A percentile compares a stretch with the other conserved stretches of the same genome.
Conservation (phyloP, 2,888 invertebrate genomes). For the Notocelia uddmanniana region DNA sequence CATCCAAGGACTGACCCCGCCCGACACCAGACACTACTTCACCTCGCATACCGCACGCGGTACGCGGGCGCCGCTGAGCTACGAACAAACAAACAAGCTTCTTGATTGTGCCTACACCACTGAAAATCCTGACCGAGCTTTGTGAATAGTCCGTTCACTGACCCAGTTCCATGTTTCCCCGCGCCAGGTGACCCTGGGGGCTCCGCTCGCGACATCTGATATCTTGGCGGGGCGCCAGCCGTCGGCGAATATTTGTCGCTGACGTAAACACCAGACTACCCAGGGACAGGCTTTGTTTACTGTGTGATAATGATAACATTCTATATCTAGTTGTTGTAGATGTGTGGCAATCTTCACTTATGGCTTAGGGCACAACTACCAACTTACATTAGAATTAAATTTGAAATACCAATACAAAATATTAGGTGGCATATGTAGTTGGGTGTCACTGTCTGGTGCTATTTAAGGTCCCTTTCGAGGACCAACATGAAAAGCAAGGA, state of each 20-base stretch:
- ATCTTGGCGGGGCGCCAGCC: constrained; percentile 33
- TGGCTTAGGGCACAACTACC: neutral
- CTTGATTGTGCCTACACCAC: too few species aligned
- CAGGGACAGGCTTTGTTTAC: constrained; percentile 34
- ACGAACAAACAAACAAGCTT: too few species aligned
- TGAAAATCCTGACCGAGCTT: neutral
- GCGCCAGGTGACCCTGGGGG: constrained; percentile 13
- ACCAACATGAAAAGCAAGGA: too few species aligned
- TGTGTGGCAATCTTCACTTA: neutral
- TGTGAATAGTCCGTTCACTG: constrained; percentile 4
- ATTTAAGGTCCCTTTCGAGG: too few species aligned
- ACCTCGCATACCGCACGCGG: too few species aligned
- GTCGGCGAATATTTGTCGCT: constrained; percentile 32
- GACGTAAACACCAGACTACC: constrained; percentile 31
- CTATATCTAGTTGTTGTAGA: neutral
- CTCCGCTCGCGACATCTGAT: constrained; percentile 33
- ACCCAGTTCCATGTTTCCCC: constrained; percentile 12
- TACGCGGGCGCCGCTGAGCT: too few species aligned
- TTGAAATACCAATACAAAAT: too few species aligned
- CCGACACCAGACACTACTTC: too few species aligned
- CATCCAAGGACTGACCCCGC: too few species aligned
- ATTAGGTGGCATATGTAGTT: too few species aligned
- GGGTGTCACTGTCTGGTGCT: too few species aligned
- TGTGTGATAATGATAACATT: constrained; percentile 27
- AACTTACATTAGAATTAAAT: too few species aligned